A percentile compares a stretch with the other conserved stretches of the same genome.
Evolutionary conservation across 2,888 invertebrate species (phyloP).

Genomic region (Tinea semifulvella): DNA sequence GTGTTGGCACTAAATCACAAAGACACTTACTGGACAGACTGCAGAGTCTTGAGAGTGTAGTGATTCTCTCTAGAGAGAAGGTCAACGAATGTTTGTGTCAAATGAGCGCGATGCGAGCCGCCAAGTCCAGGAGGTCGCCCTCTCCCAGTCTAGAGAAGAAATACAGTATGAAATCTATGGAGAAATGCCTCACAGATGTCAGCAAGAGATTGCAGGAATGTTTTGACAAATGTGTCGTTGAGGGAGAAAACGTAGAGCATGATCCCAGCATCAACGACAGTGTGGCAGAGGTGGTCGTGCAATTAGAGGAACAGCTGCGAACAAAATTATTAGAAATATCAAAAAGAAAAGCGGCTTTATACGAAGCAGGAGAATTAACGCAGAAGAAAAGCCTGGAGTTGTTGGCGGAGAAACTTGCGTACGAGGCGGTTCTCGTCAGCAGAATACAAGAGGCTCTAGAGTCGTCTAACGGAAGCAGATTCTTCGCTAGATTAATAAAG

Average conservation of each 20-base stretch:
- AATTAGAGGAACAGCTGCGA: conserved; percentile 73
- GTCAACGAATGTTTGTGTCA: conserved; percentile 74
- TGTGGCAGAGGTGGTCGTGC: conserved; percentile 68
- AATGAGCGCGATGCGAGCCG: conserved; percentile 69
- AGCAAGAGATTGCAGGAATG: conserved; percentile 69
- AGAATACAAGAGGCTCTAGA: conserved; percentile 74
- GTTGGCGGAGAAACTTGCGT: conserved; percentile 82
- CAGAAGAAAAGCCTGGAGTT: conserved; percentile 74
- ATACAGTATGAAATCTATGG: conserved; percentile 69
- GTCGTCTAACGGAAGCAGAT: conserved; percentile 62
- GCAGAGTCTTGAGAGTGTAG: conserved; percentile 68
- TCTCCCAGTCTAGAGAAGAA: conserved; percentile 73
- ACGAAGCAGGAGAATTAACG: conserved; percentile 74
- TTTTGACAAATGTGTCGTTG: conserved; percentile 67
- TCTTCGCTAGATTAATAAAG: conserved; percentile 69
- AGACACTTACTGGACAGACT: conserved; percentile 67
- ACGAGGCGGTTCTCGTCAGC: conserved; percentile 77
- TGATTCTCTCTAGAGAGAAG: conserved; percentile 72
- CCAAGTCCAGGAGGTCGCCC: conserved; percentile 69
- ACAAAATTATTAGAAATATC: conserved; percentile 75
- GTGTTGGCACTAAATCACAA: conserved; percentile 59
- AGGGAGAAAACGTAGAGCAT: conserved; percentile 39
- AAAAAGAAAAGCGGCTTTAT: conserved; percentile 71
- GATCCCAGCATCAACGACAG: conserved; percentile 50
- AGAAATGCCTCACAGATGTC: conserved; percentile 70